Evolutionary conservation across 2,888 invertebrate genomes (phyloP), one percentile per base, ranked within the genome.

Genomic region (Drosophila atroscutellata): DNA sequence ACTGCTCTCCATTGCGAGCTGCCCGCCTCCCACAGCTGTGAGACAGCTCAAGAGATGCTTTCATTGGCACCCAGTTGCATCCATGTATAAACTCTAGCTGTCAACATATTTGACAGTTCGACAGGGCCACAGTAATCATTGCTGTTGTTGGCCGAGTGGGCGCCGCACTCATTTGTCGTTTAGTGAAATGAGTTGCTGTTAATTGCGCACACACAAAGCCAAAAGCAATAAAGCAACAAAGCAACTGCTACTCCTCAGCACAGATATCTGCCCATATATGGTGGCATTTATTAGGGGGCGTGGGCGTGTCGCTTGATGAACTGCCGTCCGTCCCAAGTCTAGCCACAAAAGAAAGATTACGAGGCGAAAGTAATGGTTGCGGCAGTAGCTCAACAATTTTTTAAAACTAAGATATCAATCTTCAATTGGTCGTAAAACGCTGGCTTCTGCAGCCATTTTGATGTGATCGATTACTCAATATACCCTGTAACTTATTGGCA

Each of bases 71-170:
- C 62, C 51, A 28, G 36, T 20, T 69, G 62, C 72, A 60, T 69
- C 72, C 69, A 60, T 15, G 45, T 49, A 34, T 45, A 75, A 83
- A 68, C 89, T 80, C 69, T 36, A 71, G 87, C 83, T 83, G 83
- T 89, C 83, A 89, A 75, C 89, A 84, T 77, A 83, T 86, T 86
- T 83, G 89, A 89, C 83, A 83, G 87, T 70, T 75, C 74, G 81
- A 81, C 76, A 61, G 76, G 64, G 58, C 67, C 58, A 67, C 47
- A 55, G 26, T 34, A 58, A 30, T 54, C 24, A 47, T 58, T 34
- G 13, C 18, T 34, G 5, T n/a, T 42, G 13, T 32, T 56, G 63
- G 56, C 24, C 58, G 55, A 59, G 81, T 81, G 78, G 77, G 78
- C 72, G 71, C 63, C 68, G 30, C 67, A 72, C 52, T 81, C 56